Base-by-base conservation (phyloP, 2,113 vertebrate species). In the Theristicus caerulescens region DNA sequence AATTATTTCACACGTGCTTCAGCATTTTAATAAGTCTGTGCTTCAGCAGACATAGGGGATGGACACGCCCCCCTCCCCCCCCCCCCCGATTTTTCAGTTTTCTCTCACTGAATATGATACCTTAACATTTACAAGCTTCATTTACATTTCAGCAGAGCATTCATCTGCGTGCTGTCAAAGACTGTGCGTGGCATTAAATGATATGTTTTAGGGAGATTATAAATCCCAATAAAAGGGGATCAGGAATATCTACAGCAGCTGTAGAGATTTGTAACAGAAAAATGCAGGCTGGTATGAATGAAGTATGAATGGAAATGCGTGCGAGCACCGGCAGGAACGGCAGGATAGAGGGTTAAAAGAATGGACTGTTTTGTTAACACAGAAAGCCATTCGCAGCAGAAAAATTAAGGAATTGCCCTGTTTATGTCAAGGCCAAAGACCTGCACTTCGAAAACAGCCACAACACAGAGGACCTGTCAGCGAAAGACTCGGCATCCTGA, bases 191-290 rank as follows among this genome's bases (percentile, higher is more conserved):
- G 97, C 61, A 99, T 98, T 52, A 98, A 98, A 82, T 97, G 96
- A 94, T 98, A 97, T 83, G 98, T 98, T 90, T 98, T 98, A 31
- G 98, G 98, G 78, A 98, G 95, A 97, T 98, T 95, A 98, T 98
- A 97, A 98, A 98, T 94, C 98, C 96, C 89, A 97, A 90, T 72
- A 98, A 97, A 86, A 99, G 97, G 66, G 98, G 98, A 92, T 99
- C 90, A 98, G 98, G 98, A 98, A 98, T 76, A 36, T 59, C 58
- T 59, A 36, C 22, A 36, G 82, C 97, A 78, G 42, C 36, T 96
- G 12, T 97, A 98, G 87, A 98, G 98, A 84, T 98, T 98, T 88
- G 49, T 40, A 85, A 51, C 8, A 34, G 74, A 34, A 65, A 77
- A 72, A 25, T 1, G 12, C 77, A 79, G 31, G 19, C 46, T 42